Conservation (phyloP, 2,113 vertebrate species). For the Cyprinodon brontotheroides region DNA sequence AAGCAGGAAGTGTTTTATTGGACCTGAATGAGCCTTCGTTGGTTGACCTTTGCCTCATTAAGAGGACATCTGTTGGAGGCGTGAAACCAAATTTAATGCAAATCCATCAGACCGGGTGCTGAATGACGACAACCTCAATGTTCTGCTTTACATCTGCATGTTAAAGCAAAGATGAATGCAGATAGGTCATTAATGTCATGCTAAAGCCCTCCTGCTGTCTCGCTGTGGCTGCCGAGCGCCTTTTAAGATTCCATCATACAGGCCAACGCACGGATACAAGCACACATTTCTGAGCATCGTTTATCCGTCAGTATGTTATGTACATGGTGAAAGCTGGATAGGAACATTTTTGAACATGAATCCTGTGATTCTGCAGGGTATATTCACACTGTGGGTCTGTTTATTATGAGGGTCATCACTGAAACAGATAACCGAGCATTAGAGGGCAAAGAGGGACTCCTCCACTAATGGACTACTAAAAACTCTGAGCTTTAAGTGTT, state of each 20-base stretch:
- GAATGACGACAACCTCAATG: constrained; percentile 25
- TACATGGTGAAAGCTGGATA: too few relatives aligned
- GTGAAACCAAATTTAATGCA: constrained; percentile 71
- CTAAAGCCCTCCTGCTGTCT: constrained; percentile 15
- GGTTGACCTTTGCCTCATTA: constrained; percentile 41
- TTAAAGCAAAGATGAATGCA: constrained; percentile 52
- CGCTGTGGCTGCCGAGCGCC: background rate
- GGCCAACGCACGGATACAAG: background rate
- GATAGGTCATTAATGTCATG: constrained; percentile 56
- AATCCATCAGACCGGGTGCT: constrained; percentile 53
- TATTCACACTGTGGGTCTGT: too few relatives aligned
- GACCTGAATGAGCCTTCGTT: background rate
- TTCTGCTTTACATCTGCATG: constrained; percentile 55
- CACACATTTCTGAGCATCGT: background rate
- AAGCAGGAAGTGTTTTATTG: background rate
- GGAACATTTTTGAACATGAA: too few relatives aligned
- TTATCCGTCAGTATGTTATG: background rate
- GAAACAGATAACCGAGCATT: too few relatives aligned
- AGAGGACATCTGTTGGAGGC: constrained; percentile 31
- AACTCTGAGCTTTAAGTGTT: too few relatives aligned
- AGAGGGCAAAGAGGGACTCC: too few relatives aligned
- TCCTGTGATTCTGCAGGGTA: too few relatives aligned
- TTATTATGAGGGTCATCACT: too few relatives aligned
- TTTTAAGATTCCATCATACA: constrained; percentile 17
- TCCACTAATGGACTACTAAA: too few relatives aligned